Evolutionary conservation across 2,797 vertebrate species (phyloP), one percentile per base, ranked within the genome.

Genomic region (Falco cherrug): DNA sequence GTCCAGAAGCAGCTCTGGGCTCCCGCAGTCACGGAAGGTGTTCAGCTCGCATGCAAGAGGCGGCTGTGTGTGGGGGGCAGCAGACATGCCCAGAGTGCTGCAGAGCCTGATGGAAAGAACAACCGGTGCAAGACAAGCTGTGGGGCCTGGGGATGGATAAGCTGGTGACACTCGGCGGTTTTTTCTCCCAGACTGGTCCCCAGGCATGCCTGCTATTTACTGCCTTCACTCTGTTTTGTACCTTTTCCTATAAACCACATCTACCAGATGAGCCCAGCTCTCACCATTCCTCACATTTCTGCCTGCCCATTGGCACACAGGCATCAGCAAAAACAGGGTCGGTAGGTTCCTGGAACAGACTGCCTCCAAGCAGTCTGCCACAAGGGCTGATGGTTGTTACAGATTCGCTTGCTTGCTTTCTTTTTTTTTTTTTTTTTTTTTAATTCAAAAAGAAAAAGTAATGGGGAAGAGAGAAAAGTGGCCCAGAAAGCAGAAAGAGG

Each of bases 381-480:
- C 1, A 0, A 60, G 11, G 13, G 9, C 26, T 37, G 31, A 10
- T 5, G 2, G 43, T 4, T 47, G 15, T 18, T 13, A 13, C 0
- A 10, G 10, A 10, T 12, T 77, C 31, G 13, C 3, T 9, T 22
- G 11, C 39, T 41, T 41, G 5, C 39, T 41, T 41, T 41, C 13
- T 14, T 51, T 14, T 9, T 28, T n/a, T 47, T 25, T n/a, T 47
- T 25, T 29, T 29, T n/a, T 68, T 45, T 83, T 92, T 83, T 84
- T 35, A 61, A 89, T 87, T 39, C 20, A 47, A 16, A 50, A 83
- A 54, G 11, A 33, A n/a, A 31, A 75, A 48, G 16, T 28, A 37
- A 63, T 0, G 21, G 51, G 13, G 16, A 3, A 48, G n/a, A 53
- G 5, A 26, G 41, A 18, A 29, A 51, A 21, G 0, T 1, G 41